Evolutionary conservation across 2,888 invertebrate species (phyloP), one percentile per base, ranked within the genome.

Genomic region (Euzophera pinguis): DNA sequence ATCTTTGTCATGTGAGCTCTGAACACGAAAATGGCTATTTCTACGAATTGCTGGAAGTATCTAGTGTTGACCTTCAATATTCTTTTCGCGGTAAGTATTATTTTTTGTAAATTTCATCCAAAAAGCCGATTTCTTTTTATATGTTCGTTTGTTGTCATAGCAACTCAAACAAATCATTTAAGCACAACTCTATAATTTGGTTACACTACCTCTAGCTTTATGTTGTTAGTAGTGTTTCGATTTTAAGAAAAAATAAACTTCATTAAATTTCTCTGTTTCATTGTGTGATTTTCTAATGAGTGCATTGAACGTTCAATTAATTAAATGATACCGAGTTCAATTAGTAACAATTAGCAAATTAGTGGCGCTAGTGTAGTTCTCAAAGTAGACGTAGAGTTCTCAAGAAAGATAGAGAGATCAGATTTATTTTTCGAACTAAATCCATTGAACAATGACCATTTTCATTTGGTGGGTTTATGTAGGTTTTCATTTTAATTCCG

Each of bases 31-130:
- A 91, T 91, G 91, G 84, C 82, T 60, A 69, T 90, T 56, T 87
- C 89, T 32, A 82, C 88, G 54, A 90, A 85, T 69, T 89, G 90
- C 68, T 90, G 90, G 87, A 89, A 90, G 78, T 90, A 90, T 74
- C 74, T 90, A 17, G 89, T 90, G 67, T 67, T 91, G 68, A 81
- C 81, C 61, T 91, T 86, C 77, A 90, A 90, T 62, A 72, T 88
- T 41, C 67, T 91, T 62, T 89, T 90, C 67, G 90, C 84, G 53
- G 91, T 90, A 63, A 90, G 91, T 86, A 70, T 17, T 13, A 47
- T 38, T 55, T 58, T 61, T 42, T 59, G 51, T 55, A 59, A 53
- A 58, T 69, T 53, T 17, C 53, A 50, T 50, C 59, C 62, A 52
- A 59, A 51, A 53, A 47, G 53, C 17, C 22, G 10, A n/a, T 6